Percentiles rank a stretch among this genome's conserved stretches.
Evolutionary conservation across 2,888 invertebrate genomes (phyloP).

Genomic region (Unio delphinus): DNA sequence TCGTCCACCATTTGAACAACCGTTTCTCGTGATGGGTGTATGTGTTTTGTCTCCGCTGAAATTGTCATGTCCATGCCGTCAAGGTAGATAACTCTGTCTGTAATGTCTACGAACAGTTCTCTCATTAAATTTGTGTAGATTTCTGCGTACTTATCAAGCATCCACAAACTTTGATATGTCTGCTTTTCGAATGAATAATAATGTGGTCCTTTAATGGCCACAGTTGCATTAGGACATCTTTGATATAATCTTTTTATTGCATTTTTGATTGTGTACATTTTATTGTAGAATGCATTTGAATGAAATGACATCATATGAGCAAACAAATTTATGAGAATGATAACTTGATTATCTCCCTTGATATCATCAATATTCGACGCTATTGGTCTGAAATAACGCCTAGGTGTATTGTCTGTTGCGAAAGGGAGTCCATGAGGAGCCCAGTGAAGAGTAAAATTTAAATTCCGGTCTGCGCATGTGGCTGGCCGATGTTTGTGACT

Average conservation of each 20-base stretch:
- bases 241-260: conserved; percentile 11
- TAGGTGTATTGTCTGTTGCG: conserved; percentile 20
- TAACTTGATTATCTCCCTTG: conserved; percentile 12
- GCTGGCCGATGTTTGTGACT: conserved; percentile 26
- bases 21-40: conserved; percentile 18
- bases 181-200: conserved; percentile 24
- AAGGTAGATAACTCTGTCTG: conserved; percentile 23
- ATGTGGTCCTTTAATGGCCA: conserved; percentile 31
- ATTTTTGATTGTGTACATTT: conserved; percentile 13
- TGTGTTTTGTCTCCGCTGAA: conserved; percentile 22
- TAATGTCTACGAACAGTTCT: conserved; percentile 15
- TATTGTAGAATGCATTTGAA: conserved; percentile 21
- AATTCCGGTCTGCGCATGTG: conserved; percentile 11
- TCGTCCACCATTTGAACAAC: conserved; percentile 12
- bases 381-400: conserved; percentile 23
- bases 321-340: conserved; percentile 9
- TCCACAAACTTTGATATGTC: conserved; percentile 23
- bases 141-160: conserved; percentile 27
- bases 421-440: conserved; percentile 28
- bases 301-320: conserved; percentile 25
- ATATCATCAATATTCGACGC: conserved; percentile 13
- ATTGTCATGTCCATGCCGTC: conserved; percentile 25
- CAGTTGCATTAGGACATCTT: conserved; percentile 10
- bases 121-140: conserved; percentile 19
- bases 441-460: conserved; percentile 21